A percentile compares a stretch with the other conserved stretches of the same genome.
These are phyloP conservation scores for Altica lythri DNA, from an alignment of 2,888 invertebrate species.

Conservation along the genomic window DNA sequence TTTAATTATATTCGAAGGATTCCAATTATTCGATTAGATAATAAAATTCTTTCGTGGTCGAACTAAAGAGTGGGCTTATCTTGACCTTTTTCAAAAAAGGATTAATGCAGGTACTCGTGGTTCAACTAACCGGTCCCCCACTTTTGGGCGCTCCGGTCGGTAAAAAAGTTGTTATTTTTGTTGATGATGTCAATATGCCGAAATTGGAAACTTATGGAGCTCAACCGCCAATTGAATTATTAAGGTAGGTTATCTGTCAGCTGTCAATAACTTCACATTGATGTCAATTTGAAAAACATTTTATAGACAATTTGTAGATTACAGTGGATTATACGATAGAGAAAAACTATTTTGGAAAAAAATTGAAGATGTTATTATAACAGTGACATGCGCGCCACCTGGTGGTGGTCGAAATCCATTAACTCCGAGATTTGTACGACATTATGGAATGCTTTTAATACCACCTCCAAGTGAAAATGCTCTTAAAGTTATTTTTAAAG, in stretches of 20 bases:
- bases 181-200: constrained; percentile 94
- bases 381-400: constrained; percentile 87
- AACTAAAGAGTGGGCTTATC: no score
- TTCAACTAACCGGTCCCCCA: no score
- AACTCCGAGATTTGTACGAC: constrained; percentile 82
- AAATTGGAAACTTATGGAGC: constrained; percentile 84
- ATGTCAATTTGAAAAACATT: no score
- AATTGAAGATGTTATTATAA: constrained; percentile 80
- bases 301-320: constrained; percentile 78
- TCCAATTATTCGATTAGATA: no score
- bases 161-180: constrained; percentile 81
- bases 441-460: constrained; percentile 85
- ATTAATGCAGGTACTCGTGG: no score
- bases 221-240: constrained; percentile 87
- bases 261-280: no score
- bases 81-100: no score
- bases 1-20: no score
- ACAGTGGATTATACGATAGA: constrained; percentile 83
- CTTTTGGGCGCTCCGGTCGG: constrained; percentile 82
- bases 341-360: constrained; percentile 89
- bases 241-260: no score
- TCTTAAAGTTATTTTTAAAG: constrained; percentile 84
- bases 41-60: no score
- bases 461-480: constrained; percentile 79
- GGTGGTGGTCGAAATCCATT: constrained; percentile 88